Conservation (phyloP, 2,113 vertebrate species). For the Amblyornis subalaris region DNA sequence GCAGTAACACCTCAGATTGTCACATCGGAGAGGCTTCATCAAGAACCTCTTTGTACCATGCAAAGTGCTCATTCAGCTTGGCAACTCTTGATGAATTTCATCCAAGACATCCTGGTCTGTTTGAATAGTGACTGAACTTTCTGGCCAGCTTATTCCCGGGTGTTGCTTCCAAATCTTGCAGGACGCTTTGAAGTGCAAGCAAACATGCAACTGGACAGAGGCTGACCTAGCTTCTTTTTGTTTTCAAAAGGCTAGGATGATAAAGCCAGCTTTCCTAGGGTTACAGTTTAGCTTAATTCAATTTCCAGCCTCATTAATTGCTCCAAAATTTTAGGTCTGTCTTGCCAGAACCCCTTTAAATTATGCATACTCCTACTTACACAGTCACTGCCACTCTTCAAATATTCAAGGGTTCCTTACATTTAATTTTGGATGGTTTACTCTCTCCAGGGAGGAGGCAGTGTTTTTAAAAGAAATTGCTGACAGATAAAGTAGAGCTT, state of each 20-base stretch:
- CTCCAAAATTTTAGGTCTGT: slow-evolving; percentile 11
- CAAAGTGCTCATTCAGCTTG: background rate
- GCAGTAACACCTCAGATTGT: background rate
- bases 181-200: background rate
- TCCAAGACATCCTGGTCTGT: background rate
- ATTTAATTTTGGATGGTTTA: slow-evolving; percentile 36
- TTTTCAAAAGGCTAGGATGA: background rate
- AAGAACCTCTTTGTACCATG: background rate
- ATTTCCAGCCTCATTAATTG: background rate
- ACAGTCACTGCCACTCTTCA: slow-evolving; percentile 5
- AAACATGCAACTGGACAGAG: background rate
- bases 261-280: background rate
- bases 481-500: background rate
- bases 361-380: slow-evolving; percentile 30
- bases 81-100: background rate
- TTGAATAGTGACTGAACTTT: background rate
- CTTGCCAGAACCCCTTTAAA: slow-evolving; percentile 27
- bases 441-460: background rate
- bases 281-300: background rate
- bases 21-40: background rate
- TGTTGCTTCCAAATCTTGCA: background rate
- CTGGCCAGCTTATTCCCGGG: background rate
- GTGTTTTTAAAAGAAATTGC: slow-evolving; percentile 35
- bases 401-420: slow-evolving; percentile 41
- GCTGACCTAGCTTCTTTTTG: background rate